These are phyloP conservation scores for Drosophila cardini DNA, from an alignment of 1,140 invertebrate species.

Conservation along the genomic window DNA sequence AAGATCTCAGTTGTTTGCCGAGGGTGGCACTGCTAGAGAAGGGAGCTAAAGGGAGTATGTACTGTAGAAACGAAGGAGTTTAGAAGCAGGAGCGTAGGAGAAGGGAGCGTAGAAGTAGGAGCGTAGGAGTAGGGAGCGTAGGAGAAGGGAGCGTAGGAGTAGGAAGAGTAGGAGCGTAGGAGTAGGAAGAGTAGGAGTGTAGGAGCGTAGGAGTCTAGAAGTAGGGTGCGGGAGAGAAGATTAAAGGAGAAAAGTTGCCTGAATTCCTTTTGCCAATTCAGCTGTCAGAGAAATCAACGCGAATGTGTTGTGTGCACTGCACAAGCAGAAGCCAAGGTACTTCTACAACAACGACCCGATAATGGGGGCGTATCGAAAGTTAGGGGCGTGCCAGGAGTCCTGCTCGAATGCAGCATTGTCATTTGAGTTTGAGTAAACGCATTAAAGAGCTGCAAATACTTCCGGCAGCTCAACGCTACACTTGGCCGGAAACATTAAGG, in stretches of 20 bases:
- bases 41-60: neutral
- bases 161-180: too few species aligned
- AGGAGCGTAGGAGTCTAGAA: constrained; percentile 38
- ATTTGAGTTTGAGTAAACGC: constrained; percentile 65
- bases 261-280: constrained; percentile 41
- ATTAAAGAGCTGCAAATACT: constrained; percentile 69
- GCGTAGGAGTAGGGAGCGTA: neutral
- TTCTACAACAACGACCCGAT: neutral
- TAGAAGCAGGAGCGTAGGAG: neutral
- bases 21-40: neutral
- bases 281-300: constrained; percentile 42
- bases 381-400: neutral
- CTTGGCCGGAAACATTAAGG: constrained; percentile 66
- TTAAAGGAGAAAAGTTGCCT: constrained; percentile 17
- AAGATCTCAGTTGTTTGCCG: constrained; percentile 21
- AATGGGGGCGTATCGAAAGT: constrained; percentile 7
- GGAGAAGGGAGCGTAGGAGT: neutral
- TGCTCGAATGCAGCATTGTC: constrained; percentile 36
- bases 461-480: constrained; percentile 50
- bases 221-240: too few species aligned
- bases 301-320: constrained; percentile 26
- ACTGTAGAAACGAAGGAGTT: too few species aligned
- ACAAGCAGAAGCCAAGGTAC: constrained; percentile 27
- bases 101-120: too few species aligned
- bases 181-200: neutral